Evolutionary conservation across 37 sponge, comb jelly and placozoan genomes (phyloP).

Genomic region (Spongia lamella): DNA sequence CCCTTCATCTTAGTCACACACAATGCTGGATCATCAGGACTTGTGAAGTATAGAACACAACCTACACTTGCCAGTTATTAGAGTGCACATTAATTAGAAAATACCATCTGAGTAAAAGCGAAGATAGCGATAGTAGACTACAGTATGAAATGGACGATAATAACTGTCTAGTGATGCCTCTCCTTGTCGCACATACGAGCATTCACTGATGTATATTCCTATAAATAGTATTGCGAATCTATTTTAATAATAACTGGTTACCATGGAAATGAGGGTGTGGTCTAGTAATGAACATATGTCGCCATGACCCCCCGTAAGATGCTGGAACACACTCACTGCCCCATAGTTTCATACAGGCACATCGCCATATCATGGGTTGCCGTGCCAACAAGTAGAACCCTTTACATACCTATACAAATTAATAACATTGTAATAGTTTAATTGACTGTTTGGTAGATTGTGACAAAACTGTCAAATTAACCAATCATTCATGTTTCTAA

Average conservation of each 20-base stretch:
- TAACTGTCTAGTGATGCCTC: slow-evolving; percentile 74
- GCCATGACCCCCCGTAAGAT: slow-evolving; percentile 43
- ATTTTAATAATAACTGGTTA: background rate
- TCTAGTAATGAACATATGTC: slow-evolving; percentile 50
- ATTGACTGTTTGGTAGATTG: no score
- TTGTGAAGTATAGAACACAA: slow-evolving; percentile 65
- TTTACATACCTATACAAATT: slow-evolving; percentile 64
- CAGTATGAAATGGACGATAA: slow-evolving; percentile 80
- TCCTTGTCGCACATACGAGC: slow-evolving; percentile 66
- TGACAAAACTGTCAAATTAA: no score
- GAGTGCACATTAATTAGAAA: background rate
- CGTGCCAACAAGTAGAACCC: slow-evolving; percentile 71
- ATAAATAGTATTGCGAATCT: background rate
- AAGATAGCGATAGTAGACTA: slow-evolving; percentile 75
- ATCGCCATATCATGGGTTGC: slow-evolving; percentile 63
- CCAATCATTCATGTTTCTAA: no score
- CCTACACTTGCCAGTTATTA: slow-evolving; percentile 22
- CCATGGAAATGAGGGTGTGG: slow-evolving; percentile 83
- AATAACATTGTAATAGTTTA: no score
- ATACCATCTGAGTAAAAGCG: slow-evolving; percentile 81
- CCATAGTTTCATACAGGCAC: slow-evolving; percentile 72
- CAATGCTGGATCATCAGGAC: slow-evolving; percentile 54
- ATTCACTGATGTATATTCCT: slow-evolving; percentile 78
- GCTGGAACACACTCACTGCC: slow-evolving; percentile 18
- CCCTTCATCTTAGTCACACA: slow-evolving; percentile 26